phyloP scores from a whole-genome alignment of 2,888 invertebrate genomes.

The Lithosia quadra region DNA sequence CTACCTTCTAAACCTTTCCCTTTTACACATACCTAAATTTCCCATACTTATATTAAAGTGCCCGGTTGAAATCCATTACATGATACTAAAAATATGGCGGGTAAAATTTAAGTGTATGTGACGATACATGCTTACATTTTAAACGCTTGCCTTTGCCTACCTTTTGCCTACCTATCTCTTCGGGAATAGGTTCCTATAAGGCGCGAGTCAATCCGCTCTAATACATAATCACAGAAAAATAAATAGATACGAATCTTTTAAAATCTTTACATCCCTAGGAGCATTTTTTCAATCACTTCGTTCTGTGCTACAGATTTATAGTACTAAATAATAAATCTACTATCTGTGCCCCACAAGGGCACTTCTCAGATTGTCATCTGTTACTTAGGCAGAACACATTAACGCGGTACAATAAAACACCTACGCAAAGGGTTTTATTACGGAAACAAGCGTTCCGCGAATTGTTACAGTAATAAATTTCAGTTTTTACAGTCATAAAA shows the following conservation, averaged over 20 bases:
- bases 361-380: slow-evolving; percentile 55
- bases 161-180: no score
- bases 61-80: no score
- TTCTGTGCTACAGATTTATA: slow-evolving; percentile 19
- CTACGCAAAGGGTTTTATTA: slow-evolving; percentile 66
- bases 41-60: no score
- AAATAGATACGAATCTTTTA: neutral
- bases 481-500: slow-evolving; percentile 72
- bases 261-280: neutral
- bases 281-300: slow-evolving; percentile 5
- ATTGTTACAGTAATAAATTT: slow-evolving; percentile 77
- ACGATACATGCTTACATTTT: no score
- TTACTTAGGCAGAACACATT: slow-evolving; percentile 53
- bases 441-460: slow-evolving; percentile 78
- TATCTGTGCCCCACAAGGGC: slow-evolving; percentile 43
- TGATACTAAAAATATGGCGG: no score
- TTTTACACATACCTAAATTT: no score
- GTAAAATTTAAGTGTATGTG: no score
- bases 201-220: no score
- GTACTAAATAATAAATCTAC: slow-evolving; percentile 25
- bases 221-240: neutral
- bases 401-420: slow-evolving; percentile 62
- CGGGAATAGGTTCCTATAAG: no score
- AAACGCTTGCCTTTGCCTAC: no score
- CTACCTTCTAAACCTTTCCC: no score